Evolutionary conservation across 1,140 invertebrate species (phyloP).

Genomic region (Listronotus oregonensis): DNA sequence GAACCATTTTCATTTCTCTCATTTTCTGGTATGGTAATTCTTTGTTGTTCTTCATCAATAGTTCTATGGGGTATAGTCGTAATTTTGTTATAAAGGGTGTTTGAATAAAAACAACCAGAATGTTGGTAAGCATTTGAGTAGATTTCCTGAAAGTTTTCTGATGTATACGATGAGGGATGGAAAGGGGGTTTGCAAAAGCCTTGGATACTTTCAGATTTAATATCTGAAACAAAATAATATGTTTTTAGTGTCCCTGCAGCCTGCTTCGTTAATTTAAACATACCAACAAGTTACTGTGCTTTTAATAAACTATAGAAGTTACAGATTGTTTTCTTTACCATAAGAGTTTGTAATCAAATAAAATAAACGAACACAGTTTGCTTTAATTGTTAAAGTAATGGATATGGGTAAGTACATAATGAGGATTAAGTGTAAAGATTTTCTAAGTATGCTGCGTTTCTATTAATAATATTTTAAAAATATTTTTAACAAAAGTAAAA

Average conservation of each 20-base stretch:
- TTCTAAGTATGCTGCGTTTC: too few relatives aligned
- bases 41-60: constrained; percentile 1
- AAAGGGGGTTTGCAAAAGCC: constrained; percentile 42
- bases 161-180: constrained; percentile 37
- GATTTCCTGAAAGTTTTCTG: constrained; percentile 47
- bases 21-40: constrained; percentile 13
- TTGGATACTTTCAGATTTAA: constrained; percentile 45
- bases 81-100: constrained; percentile 44
- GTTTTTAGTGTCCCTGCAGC: background rate
- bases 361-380: too few relatives aligned
- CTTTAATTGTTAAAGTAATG: too few relatives aligned
- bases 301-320: too few relatives aligned
- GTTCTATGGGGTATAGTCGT: constrained; percentile 24
- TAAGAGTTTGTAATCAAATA: too few relatives aligned
- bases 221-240: constrained; percentile 37
- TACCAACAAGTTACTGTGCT: too few relatives aligned
- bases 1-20: constrained; percentile 17
- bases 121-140: constrained; percentile 47
- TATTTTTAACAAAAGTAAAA: too few relatives aligned
- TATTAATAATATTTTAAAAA: too few relatives aligned
- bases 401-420: too few relatives aligned
- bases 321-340: too few relatives aligned
- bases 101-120: constrained; percentile 50
- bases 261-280: too few relatives aligned
- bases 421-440: too few relatives aligned